Evolutionary conservation across 2,888 invertebrate species (phyloP), one percentile per base, ranked within the genome.

Genomic region (Mayetiola destructor): DNA sequence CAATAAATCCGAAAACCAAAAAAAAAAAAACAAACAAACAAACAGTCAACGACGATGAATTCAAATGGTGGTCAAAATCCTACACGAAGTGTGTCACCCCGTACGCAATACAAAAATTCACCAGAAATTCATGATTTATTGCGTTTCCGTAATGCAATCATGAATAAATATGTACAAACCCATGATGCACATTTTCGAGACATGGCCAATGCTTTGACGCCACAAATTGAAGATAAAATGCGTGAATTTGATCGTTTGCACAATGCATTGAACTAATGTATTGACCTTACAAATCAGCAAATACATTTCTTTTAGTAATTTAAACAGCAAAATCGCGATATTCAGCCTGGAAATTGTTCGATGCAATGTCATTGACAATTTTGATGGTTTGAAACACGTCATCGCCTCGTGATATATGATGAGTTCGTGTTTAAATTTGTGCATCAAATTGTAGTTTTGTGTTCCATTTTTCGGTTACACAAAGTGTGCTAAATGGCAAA

Each of bases 181-280:
- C 42, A 56, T n/a, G 56, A 56, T 29, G 40, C 32, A 14, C 36
- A 56, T 14, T 56, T 35, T 29, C 30, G 42, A 10, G 42, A 56
- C 16, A 56, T 56, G 56, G 42, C 35, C 6, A 48, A 56, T n/a
- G 42, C 56, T 14, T n/a, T 56, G 2, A 56, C 48, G 10, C 56
- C 56, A n/a, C 56, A 56, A 48, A 56, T 56, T 21, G 56, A 56
- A 35, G 56, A 48, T 21, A 56, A 56, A 56, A 56, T 56, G 12
- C 27, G 35, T 20, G 56, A 30, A 42, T 56, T 52, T 21, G 52
- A 56, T 56, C 30, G 20, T 10, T 40, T 23, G 27, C 48, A 48
- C 48, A 48, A 48, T 48, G 14, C 48, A 27, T 48, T 48, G 48
- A 48, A 48, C n/a, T 48, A 27, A 40, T 10, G n/a, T n/a, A n/a